Base-by-base conservation (phyloP, 1,140 invertebrate species). In the Himalopsyche phryganea region DNA sequence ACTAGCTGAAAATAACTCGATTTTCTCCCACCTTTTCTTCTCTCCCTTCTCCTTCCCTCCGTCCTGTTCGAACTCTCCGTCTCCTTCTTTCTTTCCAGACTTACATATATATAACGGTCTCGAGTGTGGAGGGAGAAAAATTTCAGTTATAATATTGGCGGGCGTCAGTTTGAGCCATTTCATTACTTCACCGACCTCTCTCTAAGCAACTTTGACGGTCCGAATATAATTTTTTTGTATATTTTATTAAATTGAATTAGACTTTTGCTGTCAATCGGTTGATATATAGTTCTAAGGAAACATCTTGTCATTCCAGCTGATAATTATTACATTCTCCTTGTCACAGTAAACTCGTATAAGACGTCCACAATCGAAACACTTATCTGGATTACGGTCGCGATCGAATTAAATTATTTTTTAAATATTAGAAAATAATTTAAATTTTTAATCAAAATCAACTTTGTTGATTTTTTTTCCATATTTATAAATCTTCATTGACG, bases 1-100 rank as follows among this genome's bases (percentile, higher is more conserved):
- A 62, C 54, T 40, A 66, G 68, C 77, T 77, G 74, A 75, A 79
- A 79, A 78, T 78, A 80, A 74, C 71, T 68, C 65, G 51, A 59
- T 58, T 61, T 65, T 52, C 52, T 51, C 41, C 49, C 41, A 19
- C 52, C 49, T 28, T 46, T 61, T 13, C 58, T 40, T 61, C 59
- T 52, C 46, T 50, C 46, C 36, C 58, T 45, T 41, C 60, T 52
- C 55, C 28, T 20, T 50, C 71, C 51, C 69, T 73, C 71, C 70
- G 71, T 70, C 66, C 54, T 18, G 67, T 45, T 55, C 38, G 62
- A 63, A 66, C 65, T 72, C 71, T 65, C 69, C 35, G 66, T 73
- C 71, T 59, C 71, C 23, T 28, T 58, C 71, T 48, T 66, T 54
- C 40, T 17, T 33, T 44, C 44, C 58, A 65, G 58, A 60, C n/a